A percentile compares a stretch with the other conserved stretches of the same genome.
Conservation (phyloP, 2,113 vertebrate species). For the Datnioides undecimradiatus region DNA sequence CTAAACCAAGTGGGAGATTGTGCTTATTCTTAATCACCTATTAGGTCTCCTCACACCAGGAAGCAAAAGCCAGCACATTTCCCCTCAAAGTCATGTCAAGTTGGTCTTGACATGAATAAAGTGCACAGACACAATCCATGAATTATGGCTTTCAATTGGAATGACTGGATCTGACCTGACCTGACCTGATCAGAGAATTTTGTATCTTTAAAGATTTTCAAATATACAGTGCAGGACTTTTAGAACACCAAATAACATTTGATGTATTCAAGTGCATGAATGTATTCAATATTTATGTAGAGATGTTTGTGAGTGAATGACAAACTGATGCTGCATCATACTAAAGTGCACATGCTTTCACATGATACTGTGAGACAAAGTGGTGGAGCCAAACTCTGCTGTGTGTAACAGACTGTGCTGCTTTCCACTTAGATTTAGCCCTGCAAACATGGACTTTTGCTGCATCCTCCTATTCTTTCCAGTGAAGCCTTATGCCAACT, state of each 20-base stretch:
- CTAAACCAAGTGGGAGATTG: no score
- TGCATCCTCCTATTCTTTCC: neutral
- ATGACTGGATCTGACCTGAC: no score
- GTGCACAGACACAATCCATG: no score
- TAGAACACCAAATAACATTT: no score
- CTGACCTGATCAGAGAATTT: no score
- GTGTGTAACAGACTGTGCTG: neutral
- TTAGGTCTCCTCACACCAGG: no score
- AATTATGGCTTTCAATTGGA: no score
- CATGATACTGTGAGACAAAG: constrained; percentile 17
- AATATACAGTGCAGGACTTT: neutral
- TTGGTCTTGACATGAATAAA: no score
- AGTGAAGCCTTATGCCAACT: neutral
- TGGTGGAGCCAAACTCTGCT: neutral
- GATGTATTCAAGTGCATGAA: neutral
- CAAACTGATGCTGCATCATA: neutral
- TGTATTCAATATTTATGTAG: neutral
- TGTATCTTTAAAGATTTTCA: neutral
- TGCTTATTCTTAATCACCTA: no score
- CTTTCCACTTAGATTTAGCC: constrained; percentile 7
- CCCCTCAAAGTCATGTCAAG: no score
- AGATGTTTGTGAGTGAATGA: neutral
- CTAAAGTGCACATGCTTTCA: constrained; percentile 17
- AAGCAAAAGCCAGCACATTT: no score
- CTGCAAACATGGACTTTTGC: neutral